Evolutionary conservation across 2,888 invertebrate genomes (phyloP), one percentile per base, ranked within the genome.

Genomic region (Tinea trinotella): DNA sequence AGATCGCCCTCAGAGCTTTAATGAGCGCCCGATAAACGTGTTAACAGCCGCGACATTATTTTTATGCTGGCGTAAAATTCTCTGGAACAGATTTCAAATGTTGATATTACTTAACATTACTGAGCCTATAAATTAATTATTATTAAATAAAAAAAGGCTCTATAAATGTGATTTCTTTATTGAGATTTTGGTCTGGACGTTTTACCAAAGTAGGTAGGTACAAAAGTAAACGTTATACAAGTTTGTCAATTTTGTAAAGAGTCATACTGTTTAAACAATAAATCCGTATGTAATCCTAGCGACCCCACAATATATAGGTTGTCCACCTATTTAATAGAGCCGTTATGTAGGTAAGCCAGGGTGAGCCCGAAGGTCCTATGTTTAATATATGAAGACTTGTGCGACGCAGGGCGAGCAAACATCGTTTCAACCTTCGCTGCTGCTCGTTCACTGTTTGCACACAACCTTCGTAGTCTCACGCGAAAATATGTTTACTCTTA

Each of bases 1-100:
- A 83, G 83, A 84, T 85, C 84, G 82, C 82, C 78, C 83, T 79
- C 76, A 64, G 82, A 34, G 54, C 80, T 83, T 81, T 85, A 85
- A 85, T 85, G 85, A 85, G 82, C 78, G 81, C 83, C 83, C 82
- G 85, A 85, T 85, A 85, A 85, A 84, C 83, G 82, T 78, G 83
- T 80, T 83, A 83, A 85, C 81, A 80, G 83, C 83, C 75, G 66
- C 82, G 76, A 82, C 83, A 83, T 83, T 83, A 84, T 84, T 84
- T 82, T 84, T 83, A 85, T 81, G 78, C 72, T 73, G 70, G 78
- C 80, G 82, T 83, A 79, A 83, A 83, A 80, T 78, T 78, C 76
- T 50, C 50, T 24, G 13, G 12, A 50, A 50, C 24, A 13, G 24
- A 17, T 17, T 46, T 46, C 3, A 46, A 17, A 17, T 19, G 18